These are phyloP conservation scores for Apamea crenata DNA, from an alignment of 2,888 invertebrate species.

Conservation along the genomic window DNA sequence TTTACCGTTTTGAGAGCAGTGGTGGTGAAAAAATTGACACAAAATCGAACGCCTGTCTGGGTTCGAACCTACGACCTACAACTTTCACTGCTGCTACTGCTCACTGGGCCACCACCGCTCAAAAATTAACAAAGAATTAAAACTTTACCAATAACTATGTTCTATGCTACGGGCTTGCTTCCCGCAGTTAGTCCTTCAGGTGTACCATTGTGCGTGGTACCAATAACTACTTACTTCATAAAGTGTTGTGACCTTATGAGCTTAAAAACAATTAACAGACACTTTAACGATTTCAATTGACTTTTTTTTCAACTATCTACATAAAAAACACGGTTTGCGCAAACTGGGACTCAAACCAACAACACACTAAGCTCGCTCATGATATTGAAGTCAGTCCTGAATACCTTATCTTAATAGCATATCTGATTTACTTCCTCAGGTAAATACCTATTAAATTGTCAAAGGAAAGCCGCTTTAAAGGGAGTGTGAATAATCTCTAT, in stretches of 20 bases:
- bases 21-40: too few relatives aligned
- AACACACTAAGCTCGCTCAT: not conserved
- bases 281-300: not conserved
- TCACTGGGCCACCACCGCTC: not conserved
- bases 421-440: conserved; percentile 46
- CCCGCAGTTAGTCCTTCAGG: too few relatives aligned
- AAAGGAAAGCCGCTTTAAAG: conserved; percentile 42
- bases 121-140: not conserved
- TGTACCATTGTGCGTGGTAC: too few relatives aligned
- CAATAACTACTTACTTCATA: not conserved
- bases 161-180: too few relatives aligned
- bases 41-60: too few relatives aligned
- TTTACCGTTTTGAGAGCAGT: too few relatives aligned
- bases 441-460: conserved; percentile 52
- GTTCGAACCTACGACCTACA: too few relatives aligned
- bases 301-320: not conserved
- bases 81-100: too few relatives aligned
- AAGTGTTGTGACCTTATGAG: too few relatives aligned
- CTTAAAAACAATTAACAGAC: not conserved
- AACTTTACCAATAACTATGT: not conserved
- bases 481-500: conserved; percentile 59
- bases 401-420: conserved; percentile 32
- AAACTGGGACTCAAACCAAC: not conserved
- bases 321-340: not conserved
- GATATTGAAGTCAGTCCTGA: conserved; percentile 9